phyloP scores from a whole-genome alignment of 2,113 vertebrate species.

The Pomatostomus ruficeps region DNA sequence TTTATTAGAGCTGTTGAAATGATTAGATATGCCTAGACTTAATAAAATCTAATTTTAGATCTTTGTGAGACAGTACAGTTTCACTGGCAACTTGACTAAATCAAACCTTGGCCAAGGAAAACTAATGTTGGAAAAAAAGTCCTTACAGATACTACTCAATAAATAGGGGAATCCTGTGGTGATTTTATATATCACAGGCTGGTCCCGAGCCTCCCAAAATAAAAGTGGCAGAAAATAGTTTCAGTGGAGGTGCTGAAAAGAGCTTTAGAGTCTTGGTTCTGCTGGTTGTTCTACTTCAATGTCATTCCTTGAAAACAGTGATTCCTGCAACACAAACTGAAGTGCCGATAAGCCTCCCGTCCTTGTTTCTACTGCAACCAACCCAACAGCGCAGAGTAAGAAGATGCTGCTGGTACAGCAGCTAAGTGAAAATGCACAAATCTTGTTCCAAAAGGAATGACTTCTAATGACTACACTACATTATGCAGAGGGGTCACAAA shows the following conservation, averaged over 20 bases:
- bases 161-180: not conserved
- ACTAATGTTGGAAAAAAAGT: not conserved
- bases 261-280: not conserved
- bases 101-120: not conserved
- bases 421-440: not conserved
- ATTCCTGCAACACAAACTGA: not conserved
- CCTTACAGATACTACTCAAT: rapidly evolving
- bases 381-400: not conserved
- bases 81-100: not conserved
- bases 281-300: not conserved
- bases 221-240: not conserved
- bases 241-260: not conserved
- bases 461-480: not conserved
- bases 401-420: not conserved
- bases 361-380: not conserved
- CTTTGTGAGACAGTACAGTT: not conserved
- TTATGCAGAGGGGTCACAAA: not conserved
- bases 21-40: not conserved
- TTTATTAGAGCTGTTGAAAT: not conserved
- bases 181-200: not conserved
- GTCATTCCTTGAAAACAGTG: not conserved
- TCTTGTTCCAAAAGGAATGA: not conserved
- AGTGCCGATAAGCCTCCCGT: not conserved
- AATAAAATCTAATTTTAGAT: not conserved
- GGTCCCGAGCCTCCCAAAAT: not conserved